A percentile compares a stretch with the other conserved stretches of the same genome.
These are phyloP conservation scores for Leucosticte australis DNA, from an alignment of 2,113 vertebrate genomes.

Conservation along the genomic window DNA sequence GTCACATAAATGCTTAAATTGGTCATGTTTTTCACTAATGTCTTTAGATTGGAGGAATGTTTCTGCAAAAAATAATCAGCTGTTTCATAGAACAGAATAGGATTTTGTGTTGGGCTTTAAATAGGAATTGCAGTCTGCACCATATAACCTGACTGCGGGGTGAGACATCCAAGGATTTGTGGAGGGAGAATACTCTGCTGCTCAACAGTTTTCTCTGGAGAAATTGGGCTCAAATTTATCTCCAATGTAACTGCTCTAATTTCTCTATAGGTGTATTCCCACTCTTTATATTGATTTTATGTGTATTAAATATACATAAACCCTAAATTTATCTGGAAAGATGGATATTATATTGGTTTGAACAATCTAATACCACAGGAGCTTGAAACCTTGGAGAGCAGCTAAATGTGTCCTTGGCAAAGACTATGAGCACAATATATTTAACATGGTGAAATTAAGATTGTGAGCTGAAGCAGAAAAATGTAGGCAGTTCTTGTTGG, in stretches of 20 bases:
- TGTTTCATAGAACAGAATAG: background rate
- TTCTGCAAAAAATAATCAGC: background rate
- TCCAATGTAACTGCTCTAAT: background rate
- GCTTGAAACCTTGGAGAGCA: background rate
- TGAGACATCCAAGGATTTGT: fast-evolving
- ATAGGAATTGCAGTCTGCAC: background rate
- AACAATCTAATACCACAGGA: background rate
- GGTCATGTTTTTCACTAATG: background rate
- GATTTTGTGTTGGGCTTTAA: background rate
- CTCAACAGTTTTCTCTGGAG: background rate
- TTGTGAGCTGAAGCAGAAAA: background rate
- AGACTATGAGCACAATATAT: background rate
- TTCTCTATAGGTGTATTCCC: background rate
- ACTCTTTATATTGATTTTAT: background rate
- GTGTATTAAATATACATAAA: background rate
- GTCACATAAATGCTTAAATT: background rate
- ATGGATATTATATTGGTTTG: background rate
- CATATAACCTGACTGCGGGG: background rate
- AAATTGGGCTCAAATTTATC: background rate
- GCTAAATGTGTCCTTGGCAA: background rate
- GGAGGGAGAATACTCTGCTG: background rate
- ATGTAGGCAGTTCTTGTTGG: background rate
- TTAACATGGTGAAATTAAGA: background rate
- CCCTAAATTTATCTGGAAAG: background rate
- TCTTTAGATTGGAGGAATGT: background rate